phyloP scores from a whole-genome alignment of 2,888 invertebrate species.

The Chrysodeixis includens region DNA sequence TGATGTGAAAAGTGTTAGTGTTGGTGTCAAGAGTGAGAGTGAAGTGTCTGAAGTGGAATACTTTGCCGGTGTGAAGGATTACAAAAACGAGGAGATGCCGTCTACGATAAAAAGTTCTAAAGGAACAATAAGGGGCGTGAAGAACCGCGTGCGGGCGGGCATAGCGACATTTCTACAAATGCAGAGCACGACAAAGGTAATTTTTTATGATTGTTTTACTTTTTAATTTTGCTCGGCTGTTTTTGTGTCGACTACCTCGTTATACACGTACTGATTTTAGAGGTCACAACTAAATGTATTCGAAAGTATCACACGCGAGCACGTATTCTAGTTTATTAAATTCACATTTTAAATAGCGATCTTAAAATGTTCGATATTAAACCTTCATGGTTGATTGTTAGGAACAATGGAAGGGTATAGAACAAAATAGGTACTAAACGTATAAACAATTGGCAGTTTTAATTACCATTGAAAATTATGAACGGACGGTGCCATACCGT shows the following conservation, averaged over 20 bases:
- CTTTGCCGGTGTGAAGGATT: conserved; percentile 95
- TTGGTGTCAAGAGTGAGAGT: conserved; percentile 79
- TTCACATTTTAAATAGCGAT: conserved; percentile 63
- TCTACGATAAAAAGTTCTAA: conserved; percentile 96
- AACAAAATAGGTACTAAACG: conserved; percentile 55
- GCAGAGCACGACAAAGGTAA: conserved; percentile 94
- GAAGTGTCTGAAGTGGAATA: conserved; percentile 90
- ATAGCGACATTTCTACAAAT: conserved; percentile 98
- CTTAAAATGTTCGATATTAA: conserved; percentile 68
- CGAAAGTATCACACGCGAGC: conserved; percentile 78
- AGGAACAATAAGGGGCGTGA: conserved; percentile 97
- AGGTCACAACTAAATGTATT: conserved; percentile 78
- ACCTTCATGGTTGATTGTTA: conserved; percentile 75
- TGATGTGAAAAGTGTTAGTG: conserved; percentile 85
- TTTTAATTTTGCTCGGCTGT: conserved; percentile 67
- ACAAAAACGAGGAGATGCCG: conserved; percentile 90
- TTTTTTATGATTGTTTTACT: conserved; percentile 70
- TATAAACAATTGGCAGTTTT: conserved; percentile 76
- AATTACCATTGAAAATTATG: conserved; percentile 78
- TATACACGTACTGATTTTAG: conserved; percentile 83
- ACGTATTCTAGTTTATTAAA: conserved; percentile 74
- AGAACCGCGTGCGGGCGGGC: conserved; percentile 97
- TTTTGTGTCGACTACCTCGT: conserved; percentile 64
- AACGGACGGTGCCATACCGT: conserved; percentile 69
- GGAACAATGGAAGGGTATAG: conserved; percentile 66